phyloP scores from a whole-genome alignment of 2,888 invertebrate genomes.

The Notodonta dromedarius region DNA sequence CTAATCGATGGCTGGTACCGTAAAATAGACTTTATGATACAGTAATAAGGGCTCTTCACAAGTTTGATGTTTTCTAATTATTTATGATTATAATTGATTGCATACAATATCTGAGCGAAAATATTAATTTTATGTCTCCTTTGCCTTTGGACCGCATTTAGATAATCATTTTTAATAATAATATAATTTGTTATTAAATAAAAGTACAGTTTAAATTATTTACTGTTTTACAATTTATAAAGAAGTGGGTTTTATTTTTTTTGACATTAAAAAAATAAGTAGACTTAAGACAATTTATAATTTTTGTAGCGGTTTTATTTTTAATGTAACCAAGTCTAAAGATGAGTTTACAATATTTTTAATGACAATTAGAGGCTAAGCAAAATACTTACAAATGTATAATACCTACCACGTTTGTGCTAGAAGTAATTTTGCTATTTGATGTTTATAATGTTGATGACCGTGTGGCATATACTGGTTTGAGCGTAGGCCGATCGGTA shows the following conservation, averaged over 20 bases:
- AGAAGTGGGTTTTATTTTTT: neutral
- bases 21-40: conserved; percentile 25
- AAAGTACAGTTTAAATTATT: neutral
- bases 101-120: conserved; percentile 32
- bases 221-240: neutral
- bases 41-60: conserved; percentile 14
- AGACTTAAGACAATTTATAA: too few species aligned
- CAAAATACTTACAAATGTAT: too few species aligned
- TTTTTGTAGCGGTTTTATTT: too few species aligned
- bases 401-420: too few species aligned
- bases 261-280: too few species aligned
- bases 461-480: too few species aligned
- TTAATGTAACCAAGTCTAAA: too few species aligned
- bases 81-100: conserved; percentile 39
- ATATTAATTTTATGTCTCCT: conserved; percentile 31
- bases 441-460: too few species aligned
- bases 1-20: conserved; percentile 16
- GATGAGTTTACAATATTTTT: too few species aligned
- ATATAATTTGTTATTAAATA: neutral
- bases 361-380: too few species aligned
- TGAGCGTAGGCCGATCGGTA: too few species aligned
- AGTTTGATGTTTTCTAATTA: conserved; percentile 24
- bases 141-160: conserved; percentile 22
- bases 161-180: conserved; percentile 10
- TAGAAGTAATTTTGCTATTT: too few species aligned